phyloP scores from a whole-genome alignment of 2,797 vertebrate genomes.

The Sarcophilus harrisii region DNA sequence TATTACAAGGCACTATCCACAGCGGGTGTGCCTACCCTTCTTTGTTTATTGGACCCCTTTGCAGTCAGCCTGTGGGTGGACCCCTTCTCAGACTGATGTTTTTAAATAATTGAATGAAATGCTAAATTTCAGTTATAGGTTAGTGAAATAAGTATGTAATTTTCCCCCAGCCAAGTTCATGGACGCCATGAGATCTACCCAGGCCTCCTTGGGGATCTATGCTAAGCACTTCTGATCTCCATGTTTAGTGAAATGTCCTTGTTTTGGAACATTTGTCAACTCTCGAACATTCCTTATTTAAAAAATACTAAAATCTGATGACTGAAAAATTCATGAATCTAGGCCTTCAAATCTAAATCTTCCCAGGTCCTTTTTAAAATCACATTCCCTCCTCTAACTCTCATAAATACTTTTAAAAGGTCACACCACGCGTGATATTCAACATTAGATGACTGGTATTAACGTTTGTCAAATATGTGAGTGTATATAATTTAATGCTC shows the following conservation, averaged over 20 bases:
- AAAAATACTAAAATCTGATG: neutral
- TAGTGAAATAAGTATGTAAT: neutral
- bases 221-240: neutral
- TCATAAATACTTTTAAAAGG: neutral
- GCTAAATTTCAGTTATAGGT: neutral
- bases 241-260: neutral
- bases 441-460: neutral
- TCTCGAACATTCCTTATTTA: neutral
- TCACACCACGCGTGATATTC: neutral
- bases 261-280: neutral
- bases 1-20: neutral
- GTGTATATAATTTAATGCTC: neutral
- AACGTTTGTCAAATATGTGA: neutral
- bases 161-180: neutral
- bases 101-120: neutral
- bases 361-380: neutral
- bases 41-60: neutral
- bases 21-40: neutral
- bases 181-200: neutral
- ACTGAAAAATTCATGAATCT: neutral
- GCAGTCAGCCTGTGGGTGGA: neutral
- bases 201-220: neutral
- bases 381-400: neutral
- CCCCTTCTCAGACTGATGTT: neutral
- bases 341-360: neutral